These are phyloP conservation scores for Pteropus alecto DNA, from an alignment of 2,113 vertebrate species.

Conservation along the genomic window DNA sequence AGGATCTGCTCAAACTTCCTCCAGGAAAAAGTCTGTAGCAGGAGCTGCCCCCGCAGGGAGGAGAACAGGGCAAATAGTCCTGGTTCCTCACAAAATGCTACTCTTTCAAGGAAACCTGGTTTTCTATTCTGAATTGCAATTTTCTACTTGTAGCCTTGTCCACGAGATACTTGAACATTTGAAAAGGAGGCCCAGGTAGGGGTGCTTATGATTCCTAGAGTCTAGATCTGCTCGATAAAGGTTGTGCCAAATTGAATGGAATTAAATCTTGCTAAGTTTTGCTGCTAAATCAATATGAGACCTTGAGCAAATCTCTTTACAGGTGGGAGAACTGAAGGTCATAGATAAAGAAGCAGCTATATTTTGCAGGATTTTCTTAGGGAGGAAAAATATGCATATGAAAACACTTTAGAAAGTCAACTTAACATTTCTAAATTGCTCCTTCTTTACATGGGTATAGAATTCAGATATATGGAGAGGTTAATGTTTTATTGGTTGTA, in stretches of 20 bases:
- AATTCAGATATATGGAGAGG: background rate
- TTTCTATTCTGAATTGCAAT: background rate
- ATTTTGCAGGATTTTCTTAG: background rate
- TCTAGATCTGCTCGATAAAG: background rate
- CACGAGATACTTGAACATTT: background rate
- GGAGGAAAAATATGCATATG: background rate
- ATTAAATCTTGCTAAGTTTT: conserved; percentile 27
- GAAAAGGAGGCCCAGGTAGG: background rate
- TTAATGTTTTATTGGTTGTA: background rate
- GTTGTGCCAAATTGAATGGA: background rate
- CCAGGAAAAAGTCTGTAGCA: background rate
- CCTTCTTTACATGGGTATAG: background rate
- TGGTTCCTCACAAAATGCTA: background rate
- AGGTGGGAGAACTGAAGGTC: background rate
- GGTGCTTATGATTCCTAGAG: background rate
- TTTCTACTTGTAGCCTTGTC: background rate
- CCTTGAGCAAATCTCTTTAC: background rate
- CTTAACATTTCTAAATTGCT: background rate
- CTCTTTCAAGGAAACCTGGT: background rate
- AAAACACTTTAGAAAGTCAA: background rate
- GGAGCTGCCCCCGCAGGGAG: background rate
- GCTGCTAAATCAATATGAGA: background rate
- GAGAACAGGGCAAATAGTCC: background rate
- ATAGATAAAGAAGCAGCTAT: background rate
- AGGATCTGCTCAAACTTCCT: background rate